Conservation (phyloP, 2,888 invertebrate species). For the Pheosia gnoma region DNA sequence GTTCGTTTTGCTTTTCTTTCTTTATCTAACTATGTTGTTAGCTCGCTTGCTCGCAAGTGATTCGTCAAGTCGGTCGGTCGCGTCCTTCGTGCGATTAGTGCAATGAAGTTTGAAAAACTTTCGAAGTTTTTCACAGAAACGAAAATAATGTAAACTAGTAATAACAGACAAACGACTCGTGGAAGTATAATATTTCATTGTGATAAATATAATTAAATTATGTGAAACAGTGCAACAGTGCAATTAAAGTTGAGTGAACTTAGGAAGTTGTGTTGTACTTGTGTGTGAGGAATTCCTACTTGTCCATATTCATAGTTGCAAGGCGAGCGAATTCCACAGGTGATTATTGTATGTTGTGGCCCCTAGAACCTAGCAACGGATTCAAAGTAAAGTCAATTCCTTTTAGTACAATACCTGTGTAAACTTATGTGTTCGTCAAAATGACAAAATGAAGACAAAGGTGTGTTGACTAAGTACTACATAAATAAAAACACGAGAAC, state of each 20-base stretch:
- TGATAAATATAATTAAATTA: background rate
- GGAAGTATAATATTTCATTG: background rate
- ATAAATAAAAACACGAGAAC: slow-evolving; percentile 16
- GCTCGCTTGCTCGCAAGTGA: background rate
- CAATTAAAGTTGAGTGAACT: slow-evolving; percentile 77
- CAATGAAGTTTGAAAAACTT: slow-evolving; percentile 64
- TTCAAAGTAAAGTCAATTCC: slow-evolving; percentile 36
- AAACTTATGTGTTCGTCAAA: slow-evolving; percentile 7
- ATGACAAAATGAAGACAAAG: slow-evolving; percentile 36
- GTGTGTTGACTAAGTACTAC: background rate
- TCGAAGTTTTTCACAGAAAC: slow-evolving; percentile 33
- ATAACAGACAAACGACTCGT: background rate
- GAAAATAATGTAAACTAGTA: background rate
- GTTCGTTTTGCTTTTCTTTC: too few species aligned
- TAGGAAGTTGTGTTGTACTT: slow-evolving; percentile 45
- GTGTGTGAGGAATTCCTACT: slow-evolving; percentile 47
- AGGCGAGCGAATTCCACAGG: slow-evolving; percentile 73
- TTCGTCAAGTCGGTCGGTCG: slow-evolving; percentile 32
- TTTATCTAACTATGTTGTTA: too few species aligned
- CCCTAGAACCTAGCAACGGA: slow-evolving; percentile 76
- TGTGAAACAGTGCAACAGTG: slow-evolving; percentile 34
- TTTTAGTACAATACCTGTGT: slow-evolving; percentile 4
- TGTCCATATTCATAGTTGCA: slow-evolving; percentile 50
- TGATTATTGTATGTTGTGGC: slow-evolving; percentile 76
- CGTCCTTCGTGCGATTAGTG: slow-evolving; percentile 66